phyloP scores from a whole-genome alignment of 2,113 vertebrate species.

The Heptranchias perlo region DNA sequence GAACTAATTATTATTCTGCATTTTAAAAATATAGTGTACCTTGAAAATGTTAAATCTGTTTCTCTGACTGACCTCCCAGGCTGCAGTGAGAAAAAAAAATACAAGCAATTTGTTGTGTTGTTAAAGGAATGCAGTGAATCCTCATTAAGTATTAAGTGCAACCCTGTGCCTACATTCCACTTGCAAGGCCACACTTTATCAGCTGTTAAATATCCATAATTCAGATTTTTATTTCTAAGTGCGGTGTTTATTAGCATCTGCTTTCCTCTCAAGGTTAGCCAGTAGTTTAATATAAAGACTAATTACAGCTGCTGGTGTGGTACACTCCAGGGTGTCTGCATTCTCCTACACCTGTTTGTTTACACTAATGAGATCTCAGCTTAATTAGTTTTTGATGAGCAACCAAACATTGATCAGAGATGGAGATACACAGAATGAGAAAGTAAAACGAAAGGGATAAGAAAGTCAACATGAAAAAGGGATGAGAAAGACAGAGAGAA shows the following conservation, averaged over 20 bases:
- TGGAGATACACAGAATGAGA: not conserved
- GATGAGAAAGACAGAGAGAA: not conserved
- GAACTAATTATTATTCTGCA: not conserved
- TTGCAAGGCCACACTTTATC: not conserved
- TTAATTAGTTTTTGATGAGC: conserved; percentile 52
- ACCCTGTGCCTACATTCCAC: not conserved
- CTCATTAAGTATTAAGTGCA: not conserved
- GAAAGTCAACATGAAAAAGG: not conserved
- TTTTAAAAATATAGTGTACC: not conserved
- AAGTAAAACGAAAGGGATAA: not conserved
- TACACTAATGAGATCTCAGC: conserved; percentile 47
- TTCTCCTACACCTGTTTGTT: conserved; percentile 47
- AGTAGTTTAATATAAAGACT: conserved; percentile 29
- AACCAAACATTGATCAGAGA: conserved; percentile 45
- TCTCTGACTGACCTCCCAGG: not conserved
- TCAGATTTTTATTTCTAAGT: conserved; percentile 35
- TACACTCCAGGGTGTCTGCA: conserved; percentile 41
- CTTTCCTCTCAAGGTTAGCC: conserved; percentile 28
- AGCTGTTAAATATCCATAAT: conserved; percentile 24
- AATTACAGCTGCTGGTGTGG: conserved; percentile 11
- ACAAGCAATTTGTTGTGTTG: not conserved
- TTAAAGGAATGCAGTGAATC: not conserved
- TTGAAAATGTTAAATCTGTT: conserved; percentile 10
- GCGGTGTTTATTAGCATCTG: not conserved
- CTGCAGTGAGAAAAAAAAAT: not conserved